A percentile compares a stretch with the other conserved stretches of the same genome.
phyloP scores from a whole-genome alignment of 2,797 vertebrate genomes.

The Clamator glandarius region DNA sequence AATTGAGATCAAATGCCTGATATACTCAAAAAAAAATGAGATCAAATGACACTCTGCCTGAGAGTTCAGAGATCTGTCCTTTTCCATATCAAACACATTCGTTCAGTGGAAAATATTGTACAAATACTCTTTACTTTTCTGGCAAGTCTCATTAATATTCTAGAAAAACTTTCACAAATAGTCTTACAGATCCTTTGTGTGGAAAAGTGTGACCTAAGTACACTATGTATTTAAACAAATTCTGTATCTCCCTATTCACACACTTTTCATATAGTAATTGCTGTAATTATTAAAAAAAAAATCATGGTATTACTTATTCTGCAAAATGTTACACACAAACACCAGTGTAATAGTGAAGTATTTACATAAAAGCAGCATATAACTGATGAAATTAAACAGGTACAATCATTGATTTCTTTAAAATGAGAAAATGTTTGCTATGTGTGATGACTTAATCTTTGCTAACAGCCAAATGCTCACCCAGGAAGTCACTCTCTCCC shows the following conservation, averaged over 20 bases:
- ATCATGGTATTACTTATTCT: not conserved
- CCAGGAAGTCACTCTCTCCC: not conserved
- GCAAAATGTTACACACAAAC: not conserved
- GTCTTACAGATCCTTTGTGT: not conserved
- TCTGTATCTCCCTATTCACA: not conserved
- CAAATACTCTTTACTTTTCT: not conserved
- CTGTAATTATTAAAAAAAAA: not conserved
- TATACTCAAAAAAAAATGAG: not conserved
- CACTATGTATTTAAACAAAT: not conserved
- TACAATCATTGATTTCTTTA: not conserved
- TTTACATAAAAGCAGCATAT: not conserved
- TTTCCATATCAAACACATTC: not conserved
- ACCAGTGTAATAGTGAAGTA: not conserved
- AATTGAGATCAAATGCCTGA: not conserved
- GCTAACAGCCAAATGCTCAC: not conserved
- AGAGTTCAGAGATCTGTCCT: not conserved
- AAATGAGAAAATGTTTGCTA: accelerated
- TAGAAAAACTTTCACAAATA: not conserved
- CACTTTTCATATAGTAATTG: not conserved
- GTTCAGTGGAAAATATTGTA: not conserved
- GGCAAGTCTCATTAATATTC: not conserved
- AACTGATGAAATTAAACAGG: not conserved
- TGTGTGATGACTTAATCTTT: not conserved
- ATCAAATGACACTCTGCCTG: not conserved
- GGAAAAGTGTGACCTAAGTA: not conserved